Conservation (phyloP, 1,140 invertebrate genomes). For the Microvelia longipes region DNA sequence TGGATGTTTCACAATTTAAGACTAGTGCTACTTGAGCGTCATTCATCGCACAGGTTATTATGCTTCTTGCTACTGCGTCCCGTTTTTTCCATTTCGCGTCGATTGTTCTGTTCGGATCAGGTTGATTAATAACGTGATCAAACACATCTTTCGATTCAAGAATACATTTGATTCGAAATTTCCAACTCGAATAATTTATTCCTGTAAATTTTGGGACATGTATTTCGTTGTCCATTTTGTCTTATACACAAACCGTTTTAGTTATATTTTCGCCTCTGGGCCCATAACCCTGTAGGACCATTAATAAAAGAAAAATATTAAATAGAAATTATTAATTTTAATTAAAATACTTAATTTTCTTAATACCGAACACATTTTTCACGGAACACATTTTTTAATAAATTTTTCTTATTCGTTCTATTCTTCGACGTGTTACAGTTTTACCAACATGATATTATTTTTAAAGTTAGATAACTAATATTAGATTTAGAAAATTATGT, state of each 20-base stretch:
- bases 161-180: neutral
- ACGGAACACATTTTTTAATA: neutral
- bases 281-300: neutral
- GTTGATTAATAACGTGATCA: neutral
- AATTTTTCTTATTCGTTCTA: neutral
- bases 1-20: neutral
- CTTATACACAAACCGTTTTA: neutral
- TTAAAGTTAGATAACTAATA: too few species aligned
- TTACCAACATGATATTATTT: neutral
- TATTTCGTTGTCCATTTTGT: neutral
- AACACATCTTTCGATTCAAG: neutral
- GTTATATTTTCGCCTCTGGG: neutral
- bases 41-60: neutral
- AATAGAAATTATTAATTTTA: neutral
- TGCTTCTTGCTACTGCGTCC: neutral
- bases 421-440: neutral
- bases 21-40: neutral
- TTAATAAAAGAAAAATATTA: neutral
- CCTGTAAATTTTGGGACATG: neutral
- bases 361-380: neutral
- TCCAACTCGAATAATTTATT: neutral
- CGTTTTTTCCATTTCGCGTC: neutral
- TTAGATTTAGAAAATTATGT: too few species aligned
- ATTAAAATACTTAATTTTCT: neutral
- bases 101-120: neutral